Base-by-base conservation (phyloP, 2,888 invertebrate genomes). In the Ormyrus labotus region DNA sequence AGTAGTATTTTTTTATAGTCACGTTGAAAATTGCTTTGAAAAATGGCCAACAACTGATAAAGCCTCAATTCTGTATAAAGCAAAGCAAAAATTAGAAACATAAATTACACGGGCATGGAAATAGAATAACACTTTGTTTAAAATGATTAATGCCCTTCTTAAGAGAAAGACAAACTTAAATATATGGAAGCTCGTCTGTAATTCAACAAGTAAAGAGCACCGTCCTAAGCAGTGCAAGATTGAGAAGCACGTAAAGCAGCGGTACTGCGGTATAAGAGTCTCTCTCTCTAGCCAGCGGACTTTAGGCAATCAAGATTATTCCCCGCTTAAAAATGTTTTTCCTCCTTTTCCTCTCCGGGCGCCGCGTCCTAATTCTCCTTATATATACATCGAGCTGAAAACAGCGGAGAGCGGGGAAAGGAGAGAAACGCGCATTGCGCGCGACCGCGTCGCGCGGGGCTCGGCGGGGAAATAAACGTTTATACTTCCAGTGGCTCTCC, bases 401-500 rank as follows among this genome's bases (percentile, higher is more conserved):
- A 67, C 13, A 61, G 47, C 13, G 9, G 55, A n/a, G 50, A 51
- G 19, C 19, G 8, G 13, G 45, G n/a, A 11, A 63, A 60, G n/a
- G 47, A 13, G 50, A 47, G 1, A 55, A n/a, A 58, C 19, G 13
- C 8, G 72, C 53, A 63, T 53, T n/a, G 50, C 6, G 50, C 6
- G 51, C 34, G 19, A 19, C 19, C 57, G 34, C 57, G 51, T 75
- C 68, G 75, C 55, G 19, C 19, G 19, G 19, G 19, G 19, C 19
- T 19, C 19, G 19, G 19, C 19, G 19, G 68, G 61, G 68, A 77
- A 70, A 63, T 70, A 70, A 58, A 70, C 70, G 64, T 65, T 70
- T 13, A 10, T 13, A 57, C 70, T 70, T 70, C 57, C 70, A 77
- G 69, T 50, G 65, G 77, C 70, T 70, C 70, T 67, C 60, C 51